A percentile compares a stretch with the other conserved stretches of the same genome.
Conservation (phyloP, 2,888 invertebrate genomes). For the Polietes domitor region DNA sequence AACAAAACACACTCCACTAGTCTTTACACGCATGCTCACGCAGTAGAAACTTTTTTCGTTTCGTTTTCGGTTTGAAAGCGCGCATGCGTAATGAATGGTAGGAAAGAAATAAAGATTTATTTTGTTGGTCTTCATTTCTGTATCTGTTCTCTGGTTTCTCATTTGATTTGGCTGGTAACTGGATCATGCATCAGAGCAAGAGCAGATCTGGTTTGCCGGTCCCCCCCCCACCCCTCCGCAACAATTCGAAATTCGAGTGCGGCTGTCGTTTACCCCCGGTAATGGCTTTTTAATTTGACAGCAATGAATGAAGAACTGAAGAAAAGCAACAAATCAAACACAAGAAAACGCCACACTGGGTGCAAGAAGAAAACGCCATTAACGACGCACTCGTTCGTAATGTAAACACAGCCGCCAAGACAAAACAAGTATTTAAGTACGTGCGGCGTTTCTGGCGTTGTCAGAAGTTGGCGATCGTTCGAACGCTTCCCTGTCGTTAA, state of each 20-base stretch:
- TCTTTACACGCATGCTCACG: constrained; percentile 1
- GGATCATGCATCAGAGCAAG: constrained; percentile 8
- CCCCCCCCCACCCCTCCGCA: neutral
- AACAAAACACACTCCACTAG: neutral
- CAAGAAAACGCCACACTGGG: neutral
- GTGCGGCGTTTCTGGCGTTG: neutral
- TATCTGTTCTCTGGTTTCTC: neutral
- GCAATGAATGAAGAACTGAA: constrained; percentile 36
- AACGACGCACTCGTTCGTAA: constrained; percentile 2
- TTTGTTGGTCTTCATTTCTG: neutral
- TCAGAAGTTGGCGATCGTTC: neutral
- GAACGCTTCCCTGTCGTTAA: constrained; percentile 20
- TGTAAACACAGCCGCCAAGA: constrained; percentile 1
- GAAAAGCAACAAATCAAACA: constrained; percentile 57
- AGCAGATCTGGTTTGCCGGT: constrained; percentile 10
- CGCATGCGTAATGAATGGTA: neutral
- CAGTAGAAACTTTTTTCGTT: neutral
- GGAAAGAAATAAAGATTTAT: too few relatives aligned
- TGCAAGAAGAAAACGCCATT: constrained; percentile 39
- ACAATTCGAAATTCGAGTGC: constrained; percentile 10
- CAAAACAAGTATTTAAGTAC: neutral
- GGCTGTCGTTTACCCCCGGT: constrained; percentile 56
- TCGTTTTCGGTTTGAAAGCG: neutral
- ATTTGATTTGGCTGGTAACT: neutral
- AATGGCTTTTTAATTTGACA: constrained; percentile 66